A percentile compares a stretch with the other conserved stretches of the same genome.
These are phyloP conservation scores for Allygus modestus DNA, from an alignment of 2,888 invertebrate species.

Conservation along the genomic window DNA sequence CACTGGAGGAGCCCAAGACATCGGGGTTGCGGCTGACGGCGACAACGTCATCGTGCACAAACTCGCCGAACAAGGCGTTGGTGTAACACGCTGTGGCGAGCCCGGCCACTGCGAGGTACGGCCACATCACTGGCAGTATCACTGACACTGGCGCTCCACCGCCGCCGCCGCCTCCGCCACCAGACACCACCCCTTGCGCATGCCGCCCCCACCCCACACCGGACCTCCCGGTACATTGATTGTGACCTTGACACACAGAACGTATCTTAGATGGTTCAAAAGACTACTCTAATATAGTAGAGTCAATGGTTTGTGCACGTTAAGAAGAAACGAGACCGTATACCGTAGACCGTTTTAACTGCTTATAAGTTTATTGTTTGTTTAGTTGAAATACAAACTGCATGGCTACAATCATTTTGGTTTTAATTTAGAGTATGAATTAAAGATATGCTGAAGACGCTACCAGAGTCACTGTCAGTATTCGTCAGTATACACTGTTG, in stretches of 20 bases:
- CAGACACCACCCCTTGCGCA: not conserved
- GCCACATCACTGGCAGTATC: conserved; percentile 55
- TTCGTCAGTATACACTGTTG: too few relatives aligned
- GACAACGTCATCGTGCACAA: conserved; percentile 93
- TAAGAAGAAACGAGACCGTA: too few relatives aligned
- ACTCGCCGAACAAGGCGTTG: conserved; percentile 87
- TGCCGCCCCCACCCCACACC: conserved; percentile 1
- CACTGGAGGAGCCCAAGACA: conserved; percentile 83
- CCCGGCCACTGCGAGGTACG: conserved; percentile 52
- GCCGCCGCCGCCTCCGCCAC: conserved; percentile 6
- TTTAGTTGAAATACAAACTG: too few relatives aligned
- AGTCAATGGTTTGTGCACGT: too few relatives aligned
- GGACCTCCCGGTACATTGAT: not conserved
- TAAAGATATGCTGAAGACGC: too few relatives aligned
- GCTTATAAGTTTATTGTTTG: too few relatives aligned
- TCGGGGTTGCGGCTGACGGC: conserved; percentile 90
- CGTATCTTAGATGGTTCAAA: conserved; percentile 11
- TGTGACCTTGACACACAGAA: conserved; percentile 36
- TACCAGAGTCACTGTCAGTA: too few relatives aligned
- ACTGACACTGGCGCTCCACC: not conserved
- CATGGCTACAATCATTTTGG: too few relatives aligned
- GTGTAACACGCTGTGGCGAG: conserved; percentile 84
- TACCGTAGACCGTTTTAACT: too few relatives aligned
- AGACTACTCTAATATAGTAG: not conserved
- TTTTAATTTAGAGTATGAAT: too few relatives aligned